phyloP scores from a whole-genome alignment of 2,888 invertebrate species.

The Smittia sp. region DNA sequence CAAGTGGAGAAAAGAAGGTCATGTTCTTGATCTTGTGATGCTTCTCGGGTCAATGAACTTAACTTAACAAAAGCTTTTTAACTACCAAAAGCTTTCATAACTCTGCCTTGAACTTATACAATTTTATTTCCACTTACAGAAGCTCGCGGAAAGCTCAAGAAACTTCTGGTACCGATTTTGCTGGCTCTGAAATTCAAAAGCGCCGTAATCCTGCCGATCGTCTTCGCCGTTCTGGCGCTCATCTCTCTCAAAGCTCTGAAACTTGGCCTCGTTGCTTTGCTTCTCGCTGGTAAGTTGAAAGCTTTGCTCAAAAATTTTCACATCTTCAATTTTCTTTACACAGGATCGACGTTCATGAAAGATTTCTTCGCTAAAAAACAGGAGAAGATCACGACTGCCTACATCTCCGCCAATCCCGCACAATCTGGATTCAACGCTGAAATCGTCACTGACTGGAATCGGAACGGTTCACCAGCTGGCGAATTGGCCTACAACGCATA shows the following conservation, averaged over 20 bases:
- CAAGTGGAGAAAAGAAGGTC: background rate
- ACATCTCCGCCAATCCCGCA: constrained; percentile 51
- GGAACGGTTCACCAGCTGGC: constrained; percentile 52
- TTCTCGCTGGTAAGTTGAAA: constrained; percentile 56
- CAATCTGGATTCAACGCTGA: constrained; percentile 49
- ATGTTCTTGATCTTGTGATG: background rate
- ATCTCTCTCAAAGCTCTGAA: constrained; percentile 65
- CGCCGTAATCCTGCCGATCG: constrained; percentile 60
- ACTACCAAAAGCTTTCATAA: background rate
- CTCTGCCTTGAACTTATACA: constrained; percentile 13
- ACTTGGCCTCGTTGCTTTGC: constrained; percentile 60
- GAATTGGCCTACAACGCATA: constrained; percentile 50
- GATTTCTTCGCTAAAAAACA: constrained; percentile 53
- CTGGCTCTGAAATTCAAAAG: constrained; percentile 63
- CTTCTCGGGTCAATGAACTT: background rate
- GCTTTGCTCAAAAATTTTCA: background rate
- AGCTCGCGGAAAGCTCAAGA: constrained; percentile 61
- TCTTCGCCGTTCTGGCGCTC: constrained; percentile 61
- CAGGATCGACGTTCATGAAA: constrained; percentile 53
- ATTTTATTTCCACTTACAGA: constrained; percentile 50
- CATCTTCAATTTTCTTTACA: constrained; percentile 42
- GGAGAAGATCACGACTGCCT: constrained; percentile 54
- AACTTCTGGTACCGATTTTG: constrained; percentile 62
- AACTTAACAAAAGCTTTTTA: background rate
- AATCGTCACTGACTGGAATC: constrained; percentile 53